Evolutionary conservation across 2,797 vertebrate species (phyloP).

Genomic region (Enteromius fasciolatus): DNA sequence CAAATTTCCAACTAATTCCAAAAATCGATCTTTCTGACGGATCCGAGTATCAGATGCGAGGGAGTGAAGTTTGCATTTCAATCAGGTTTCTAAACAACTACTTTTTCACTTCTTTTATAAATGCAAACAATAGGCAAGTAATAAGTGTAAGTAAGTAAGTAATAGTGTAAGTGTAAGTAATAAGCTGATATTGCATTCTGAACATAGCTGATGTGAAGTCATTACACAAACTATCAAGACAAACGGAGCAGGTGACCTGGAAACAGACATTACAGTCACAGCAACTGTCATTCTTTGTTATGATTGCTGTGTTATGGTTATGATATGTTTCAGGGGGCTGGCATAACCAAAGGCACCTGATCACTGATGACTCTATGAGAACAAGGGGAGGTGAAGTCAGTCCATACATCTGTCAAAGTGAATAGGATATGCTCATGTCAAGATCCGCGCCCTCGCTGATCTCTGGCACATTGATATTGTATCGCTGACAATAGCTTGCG

Average conservation of each 20-base stretch:
- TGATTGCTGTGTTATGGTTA: slow-evolving; percentile 21
- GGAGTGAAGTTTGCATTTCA: neutral
- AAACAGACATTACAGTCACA: slow-evolving; percentile 2
- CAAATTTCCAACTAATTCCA: neutral
- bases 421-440: slow-evolving; percentile 39
- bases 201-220: neutral
- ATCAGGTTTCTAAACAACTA: neutral
- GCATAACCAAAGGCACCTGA: slow-evolving; percentile 28
- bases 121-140: no score
- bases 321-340: slow-evolving; percentile 19
- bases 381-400: neutral
- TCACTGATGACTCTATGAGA: slow-evolving; percentile 21
- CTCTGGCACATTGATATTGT: slow-evolving; percentile 53
- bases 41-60: neutral
- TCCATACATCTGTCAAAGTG: slow-evolving; percentile 50
- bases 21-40: no score
- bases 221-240: neutral
- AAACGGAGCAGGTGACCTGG: slow-evolving; percentile 22
- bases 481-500: slow-evolving; percentile 60
- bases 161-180: no score
- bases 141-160: no score
- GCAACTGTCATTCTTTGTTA: neutral
- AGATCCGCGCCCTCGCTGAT: slow-evolving; percentile 54
- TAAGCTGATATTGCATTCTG: neutral
- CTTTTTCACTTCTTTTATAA: neutral